Conservation (phyloP, 2,888 invertebrate genomes). For the Eupithecia tripunctaria region DNA sequence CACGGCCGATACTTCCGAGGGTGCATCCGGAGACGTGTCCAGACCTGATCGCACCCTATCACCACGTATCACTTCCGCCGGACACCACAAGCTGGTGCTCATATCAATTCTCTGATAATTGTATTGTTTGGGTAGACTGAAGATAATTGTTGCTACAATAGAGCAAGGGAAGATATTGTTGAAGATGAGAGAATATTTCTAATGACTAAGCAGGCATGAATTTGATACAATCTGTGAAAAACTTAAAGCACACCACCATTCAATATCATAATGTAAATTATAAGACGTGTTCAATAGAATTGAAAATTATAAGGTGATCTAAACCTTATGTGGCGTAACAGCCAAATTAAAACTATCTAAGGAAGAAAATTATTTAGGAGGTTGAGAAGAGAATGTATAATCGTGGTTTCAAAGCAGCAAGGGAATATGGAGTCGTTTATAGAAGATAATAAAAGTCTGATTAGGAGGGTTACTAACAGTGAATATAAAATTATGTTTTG, state of each 20-base stretch:
- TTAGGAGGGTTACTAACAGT: background rate
- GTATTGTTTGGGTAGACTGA: constrained; percentile 26
- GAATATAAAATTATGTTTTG: background rate
- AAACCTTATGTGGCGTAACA: background rate
- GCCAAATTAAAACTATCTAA: background rate
- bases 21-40: constrained; percentile 69
- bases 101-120: constrained; percentile 28
- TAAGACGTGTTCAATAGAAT: background rate
- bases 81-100: constrained; percentile 63
- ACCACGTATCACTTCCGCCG: constrained; percentile 77
- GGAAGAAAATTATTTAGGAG: background rate
- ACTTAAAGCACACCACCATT: background rate
- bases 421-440: background rate
- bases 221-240: background rate
- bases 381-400: background rate
- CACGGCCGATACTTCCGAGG: constrained; percentile 71
- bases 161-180: background rate
- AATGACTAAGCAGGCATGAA: background rate
- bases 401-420: background rate
- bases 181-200: background rate
- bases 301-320: background rate
- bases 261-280: background rate
- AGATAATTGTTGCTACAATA: background rate
- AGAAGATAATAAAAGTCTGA: background rate
- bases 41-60: constrained; percentile 72